Base-by-base conservation (phyloP, 2,113 vertebrate genomes). In the Etia nguti region DNA sequence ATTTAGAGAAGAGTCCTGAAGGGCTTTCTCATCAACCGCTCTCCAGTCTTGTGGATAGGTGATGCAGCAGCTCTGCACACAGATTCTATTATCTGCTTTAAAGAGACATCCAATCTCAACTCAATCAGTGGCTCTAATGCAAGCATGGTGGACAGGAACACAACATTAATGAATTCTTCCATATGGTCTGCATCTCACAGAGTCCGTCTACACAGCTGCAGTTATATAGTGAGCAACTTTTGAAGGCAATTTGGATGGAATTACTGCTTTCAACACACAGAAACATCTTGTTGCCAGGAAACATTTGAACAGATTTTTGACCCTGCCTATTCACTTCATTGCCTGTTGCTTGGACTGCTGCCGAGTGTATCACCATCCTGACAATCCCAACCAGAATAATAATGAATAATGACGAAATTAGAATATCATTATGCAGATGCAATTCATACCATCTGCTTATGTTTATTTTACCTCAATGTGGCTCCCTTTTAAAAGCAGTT, bases 1-100 rank as follows among this genome's bases (percentile, higher is more conserved):
- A 96, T 97, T 97, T 96, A 94, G 93, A 96, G 92, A 92, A 92
- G 87, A 96, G 94, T 96, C 95, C 96, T 95, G 93, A 95, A 96
- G 96, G 96, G 93, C 91, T 95, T 96, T 96, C 91, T 96, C 90
- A 94, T 95, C 94, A 94, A 89, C 90, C 79, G 80, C 92, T 92
- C 93, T 89, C 92, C 88, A 87, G 90, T 93, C 94, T 94, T 84
- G 92, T 91, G 95, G 94, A 95, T 96, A 96, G 96, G 96, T 96
- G 95, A 96, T 95, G 95, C 94, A 93, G 94, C 92, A 93, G 92
- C 93, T 93, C 88, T 92, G 93, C 91, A 70, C 89, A 92, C 84
- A 86, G 93, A 94, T 95, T 95, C 93, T 90, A 92, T 91, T 93
- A 85, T 94, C 82, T 68, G 79, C 91, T 95, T 95, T 94, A 94